Evolutionary conservation across 2,797 vertebrate species (phyloP).

Genomic region (Neopelma chrysocephalum): DNA sequence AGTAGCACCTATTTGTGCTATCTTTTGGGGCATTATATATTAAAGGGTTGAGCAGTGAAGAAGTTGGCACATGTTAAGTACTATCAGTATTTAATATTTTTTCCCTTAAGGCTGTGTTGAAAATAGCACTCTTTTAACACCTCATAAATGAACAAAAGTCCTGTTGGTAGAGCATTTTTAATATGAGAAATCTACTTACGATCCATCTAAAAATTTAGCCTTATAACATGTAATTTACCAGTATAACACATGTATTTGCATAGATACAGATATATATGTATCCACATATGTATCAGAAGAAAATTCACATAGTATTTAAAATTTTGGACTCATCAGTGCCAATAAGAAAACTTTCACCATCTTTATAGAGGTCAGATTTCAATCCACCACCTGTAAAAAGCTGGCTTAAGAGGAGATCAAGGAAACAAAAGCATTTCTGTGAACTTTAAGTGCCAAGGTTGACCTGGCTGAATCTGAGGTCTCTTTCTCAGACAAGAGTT

Average conservation of each 20-base stretch:
- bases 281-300: background rate
- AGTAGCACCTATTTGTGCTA: background rate
- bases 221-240: background rate
- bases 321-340: background rate
- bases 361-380: background rate
- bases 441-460: background rate
- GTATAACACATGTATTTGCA: background rate
- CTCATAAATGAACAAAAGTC: background rate
- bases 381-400: background rate
- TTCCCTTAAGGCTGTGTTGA: background rate
- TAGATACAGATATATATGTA: background rate
- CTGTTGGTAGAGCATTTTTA: background rate
- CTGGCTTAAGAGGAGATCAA: background rate
- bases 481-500: background rate
- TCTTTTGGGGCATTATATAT: background rate
- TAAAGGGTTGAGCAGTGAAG: background rate
- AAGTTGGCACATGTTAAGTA: accelerated
- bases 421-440: background rate
- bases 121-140: background rate
- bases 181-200: background rate
- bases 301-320: background rate
- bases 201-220: background rate
- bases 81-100: background rate
- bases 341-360: background rate
- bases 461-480: slow-evolving; percentile 9